A percentile compares a stretch with the other conserved stretches of the same genome.
Conservation (phyloP, 2,888 invertebrate species). For the Chymomyza procnemis region DNA sequence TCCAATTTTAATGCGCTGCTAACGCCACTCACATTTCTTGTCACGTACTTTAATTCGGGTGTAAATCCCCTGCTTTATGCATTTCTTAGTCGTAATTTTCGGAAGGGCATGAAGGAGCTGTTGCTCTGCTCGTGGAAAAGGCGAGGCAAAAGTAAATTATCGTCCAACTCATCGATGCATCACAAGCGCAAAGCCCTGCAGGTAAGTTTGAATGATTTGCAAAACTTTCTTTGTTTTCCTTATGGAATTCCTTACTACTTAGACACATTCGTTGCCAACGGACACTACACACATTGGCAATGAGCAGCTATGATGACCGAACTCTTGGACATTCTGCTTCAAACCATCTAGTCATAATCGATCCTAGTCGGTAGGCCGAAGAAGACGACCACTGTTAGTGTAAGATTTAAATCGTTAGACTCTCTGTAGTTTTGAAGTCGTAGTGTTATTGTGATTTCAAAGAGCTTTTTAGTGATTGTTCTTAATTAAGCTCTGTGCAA, state of each 20-base stretch:
- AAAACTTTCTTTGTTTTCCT: background rate
- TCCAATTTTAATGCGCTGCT: conserved; percentile 87
- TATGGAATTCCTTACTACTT: conserved; percentile 5
- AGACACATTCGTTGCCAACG: conserved; percentile 78
- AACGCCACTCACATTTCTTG: conserved; percentile 91
- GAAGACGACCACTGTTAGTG: background rate
- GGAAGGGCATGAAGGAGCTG: conserved; percentile 90
- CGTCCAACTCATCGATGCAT: conserved; percentile 77
- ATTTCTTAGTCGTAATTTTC: conserved; percentile 88
- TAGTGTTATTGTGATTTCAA: conserved; percentile 59
- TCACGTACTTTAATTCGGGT: conserved; percentile 93
- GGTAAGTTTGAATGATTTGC: conserved; percentile 59
- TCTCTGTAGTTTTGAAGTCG: background rate
- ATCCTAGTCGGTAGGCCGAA: conserved; percentile 38
- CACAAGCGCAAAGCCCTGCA: conserved; percentile 77
- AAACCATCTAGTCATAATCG: conserved; percentile 62
- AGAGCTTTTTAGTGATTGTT: too few species aligned
- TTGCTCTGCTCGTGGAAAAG: conserved; percentile 82
- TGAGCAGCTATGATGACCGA: conserved; percentile 78
- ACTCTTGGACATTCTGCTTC: conserved; percentile 46
- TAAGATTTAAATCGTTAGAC: background rate
- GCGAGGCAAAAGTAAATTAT: conserved; percentile 77
- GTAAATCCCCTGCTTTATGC: conserved; percentile 95
- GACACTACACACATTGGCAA: conserved; percentile 78
- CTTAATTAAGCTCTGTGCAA: background rate